These are phyloP conservation scores for Rhinopithecus roxellana DNA, from an alignment of 2,113 vertebrate species.

Conservation along the genomic window DNA sequence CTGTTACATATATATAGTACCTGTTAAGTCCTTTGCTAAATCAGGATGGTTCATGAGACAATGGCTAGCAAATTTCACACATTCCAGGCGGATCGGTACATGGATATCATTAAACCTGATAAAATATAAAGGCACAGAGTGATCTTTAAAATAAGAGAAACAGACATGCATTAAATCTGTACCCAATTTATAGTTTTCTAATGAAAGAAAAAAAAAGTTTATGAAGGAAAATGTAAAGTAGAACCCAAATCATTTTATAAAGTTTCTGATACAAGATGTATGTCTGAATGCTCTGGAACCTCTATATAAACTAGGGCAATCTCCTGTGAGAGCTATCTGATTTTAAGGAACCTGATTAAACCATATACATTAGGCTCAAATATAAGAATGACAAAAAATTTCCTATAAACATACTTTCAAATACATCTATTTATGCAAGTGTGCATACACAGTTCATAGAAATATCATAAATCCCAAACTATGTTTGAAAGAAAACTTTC, in stretches of 20 bases:
- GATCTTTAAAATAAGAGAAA: constrained; percentile 68
- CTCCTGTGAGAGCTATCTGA: background rate
- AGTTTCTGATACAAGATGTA: background rate
- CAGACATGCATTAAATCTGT: background rate
- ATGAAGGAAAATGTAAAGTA: background rate
- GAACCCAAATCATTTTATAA: background rate
- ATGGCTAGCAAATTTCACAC: constrained; percentile 99
- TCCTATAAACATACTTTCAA: background rate
- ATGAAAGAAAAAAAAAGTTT: constrained; percentile 1
- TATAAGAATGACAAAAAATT: background rate
- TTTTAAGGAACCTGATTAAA: background rate
- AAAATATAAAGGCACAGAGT: constrained; percentile 57
- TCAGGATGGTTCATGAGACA: constrained; percentile 99
- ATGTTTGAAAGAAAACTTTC: background rate
- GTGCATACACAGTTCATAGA: background rate
- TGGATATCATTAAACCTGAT: constrained; percentile 99
- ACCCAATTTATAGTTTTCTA: constrained; percentile 1
- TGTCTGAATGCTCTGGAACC: background rate
- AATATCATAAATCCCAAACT: background rate
- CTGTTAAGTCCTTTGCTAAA: constrained; percentile 98
- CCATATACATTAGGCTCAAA: background rate
- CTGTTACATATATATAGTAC: constrained; percentile 75
- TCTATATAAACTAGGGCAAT: background rate
- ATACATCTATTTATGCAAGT: background rate
- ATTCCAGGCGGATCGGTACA: constrained; percentile 97